Percentiles rank a stretch among this genome's conserved stretches.
phyloP scores from a whole-genome alignment of 2,797 vertebrate genomes.

The Decapterus maruadsi region DNA sequence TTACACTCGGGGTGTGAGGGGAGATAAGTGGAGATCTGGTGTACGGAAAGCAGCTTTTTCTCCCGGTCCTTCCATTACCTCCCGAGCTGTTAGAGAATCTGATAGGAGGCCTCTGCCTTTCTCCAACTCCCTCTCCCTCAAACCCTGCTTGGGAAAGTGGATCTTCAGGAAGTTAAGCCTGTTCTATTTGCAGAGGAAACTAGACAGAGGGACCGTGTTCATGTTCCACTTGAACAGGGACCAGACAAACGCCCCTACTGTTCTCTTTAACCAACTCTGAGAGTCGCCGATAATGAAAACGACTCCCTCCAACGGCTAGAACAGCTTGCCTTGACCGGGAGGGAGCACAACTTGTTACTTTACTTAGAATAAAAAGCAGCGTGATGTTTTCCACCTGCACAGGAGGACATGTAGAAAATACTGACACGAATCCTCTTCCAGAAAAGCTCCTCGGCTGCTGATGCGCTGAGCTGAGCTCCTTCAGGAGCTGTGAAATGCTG shows the following conservation, averaged over 20 bases:
- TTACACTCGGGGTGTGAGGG: constrained; percentile 56
- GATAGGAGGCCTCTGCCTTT: constrained; percentile 52
- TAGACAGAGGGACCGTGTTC: constrained; percentile 63
- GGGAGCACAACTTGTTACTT: constrained; percentile 44
- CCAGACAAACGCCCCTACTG: constrained; percentile 60
- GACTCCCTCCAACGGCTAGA: constrained; percentile 22
- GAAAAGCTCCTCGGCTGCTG: constrained; percentile 53
- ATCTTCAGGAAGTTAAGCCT: constrained; percentile 67
- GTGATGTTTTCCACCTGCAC: constrained; percentile 44
- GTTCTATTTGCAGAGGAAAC: constrained; percentile 57
- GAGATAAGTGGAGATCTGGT: constrained; percentile 68
- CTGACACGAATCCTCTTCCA: constrained; percentile 58
- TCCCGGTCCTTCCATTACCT: constrained; percentile 65
- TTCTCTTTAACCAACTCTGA: constrained; percentile 50
- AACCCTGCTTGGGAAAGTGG: constrained; percentile 63
- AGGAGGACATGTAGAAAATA: constrained; percentile 38
- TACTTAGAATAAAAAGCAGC: constrained; percentile 36
- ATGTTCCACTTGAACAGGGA: constrained; percentile 61
- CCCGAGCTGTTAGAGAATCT: constrained; percentile 62
- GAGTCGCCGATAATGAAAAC: constrained; percentile 32
- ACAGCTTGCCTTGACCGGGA: constrained; percentile 30
- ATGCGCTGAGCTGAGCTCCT: constrained; percentile 58
- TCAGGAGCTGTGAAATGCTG: constrained; percentile 61
- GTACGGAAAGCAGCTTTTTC: constrained; percentile 67
- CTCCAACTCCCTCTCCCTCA: constrained; percentile 46